A percentile compares a stretch with the other conserved stretches of the same genome.
Conservation (phyloP, 2,888 invertebrate genomes). For the Tachystola acroxantha region DNA sequence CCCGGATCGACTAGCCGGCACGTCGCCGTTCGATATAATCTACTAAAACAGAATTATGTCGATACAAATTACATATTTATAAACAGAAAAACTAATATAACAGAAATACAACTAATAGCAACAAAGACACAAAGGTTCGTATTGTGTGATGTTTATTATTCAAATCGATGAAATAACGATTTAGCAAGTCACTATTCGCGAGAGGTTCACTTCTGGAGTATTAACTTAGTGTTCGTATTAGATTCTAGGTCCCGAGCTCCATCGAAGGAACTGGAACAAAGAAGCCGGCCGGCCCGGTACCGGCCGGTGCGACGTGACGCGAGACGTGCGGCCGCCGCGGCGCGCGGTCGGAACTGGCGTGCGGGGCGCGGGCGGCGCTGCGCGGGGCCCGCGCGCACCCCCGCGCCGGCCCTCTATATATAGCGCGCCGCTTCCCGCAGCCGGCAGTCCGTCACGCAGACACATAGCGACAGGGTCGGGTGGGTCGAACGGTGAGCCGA, state of each 20-base stretch:
- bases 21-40: slow-evolving; percentile 1
- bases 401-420: slow-evolving; percentile 67
- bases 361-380: slow-evolving; percentile 63
- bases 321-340: slow-evolving; percentile 46
- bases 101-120: not conserved
- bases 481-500: slow-evolving; percentile 62
- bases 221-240: not conserved
- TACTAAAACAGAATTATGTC: not conserved
- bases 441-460: slow-evolving; percentile 73
- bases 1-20: slow-evolving; percentile 4
- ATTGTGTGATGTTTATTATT: too few relatives aligned
- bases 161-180: too few relatives aligned
- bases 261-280: slow-evolving; percentile 51
- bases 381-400: slow-evolving; percentile 43
- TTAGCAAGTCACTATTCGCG: too few relatives aligned
- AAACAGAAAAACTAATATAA: not conserved
- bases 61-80: not conserved
- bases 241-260: not conserved
- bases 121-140: slow-evolving; percentile 4
- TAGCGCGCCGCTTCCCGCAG: slow-evolving; percentile 50
- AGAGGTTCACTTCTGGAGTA: too few relatives aligned
- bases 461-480: slow-evolving; percentile 71
- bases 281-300: slow-evolving; percentile 67
- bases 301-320: slow-evolving; percentile 38
- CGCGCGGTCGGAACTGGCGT: slow-evolving; percentile 50